Evolutionary conservation across 2,113 vertebrate species (phyloP).

Genomic region (Lathamus discolor): DNA sequence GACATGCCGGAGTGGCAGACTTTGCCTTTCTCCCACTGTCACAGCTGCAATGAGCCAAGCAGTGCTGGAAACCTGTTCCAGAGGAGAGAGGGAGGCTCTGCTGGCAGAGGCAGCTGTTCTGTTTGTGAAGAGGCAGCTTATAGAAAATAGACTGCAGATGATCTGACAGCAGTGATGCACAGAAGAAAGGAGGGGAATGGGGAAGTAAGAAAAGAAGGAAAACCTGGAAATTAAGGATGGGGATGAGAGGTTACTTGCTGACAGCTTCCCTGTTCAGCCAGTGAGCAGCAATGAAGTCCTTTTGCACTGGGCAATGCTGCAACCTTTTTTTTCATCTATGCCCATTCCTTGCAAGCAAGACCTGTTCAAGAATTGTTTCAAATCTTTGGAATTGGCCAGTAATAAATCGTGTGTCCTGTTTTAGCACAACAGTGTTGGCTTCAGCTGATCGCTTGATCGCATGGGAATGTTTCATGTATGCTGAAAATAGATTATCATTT

Average conservation of each 20-base stretch:
- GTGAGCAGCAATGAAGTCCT: neutral
- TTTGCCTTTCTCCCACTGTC: neutral
- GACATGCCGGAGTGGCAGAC: neutral
- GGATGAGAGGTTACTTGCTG: neutral
- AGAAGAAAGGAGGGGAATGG: neutral
- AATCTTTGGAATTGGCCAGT: neutral
- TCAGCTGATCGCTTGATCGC: neutral
- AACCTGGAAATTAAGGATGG: neutral
- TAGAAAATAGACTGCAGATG: neutral
- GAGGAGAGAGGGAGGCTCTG: neutral
- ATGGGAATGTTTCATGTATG: fast-evolving
- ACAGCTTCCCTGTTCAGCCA: fast-evolving
- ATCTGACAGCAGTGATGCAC: neutral
- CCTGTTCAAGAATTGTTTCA: neutral
- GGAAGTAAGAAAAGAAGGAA: neutral
- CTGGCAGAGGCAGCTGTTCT: neutral
- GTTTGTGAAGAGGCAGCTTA: neutral
- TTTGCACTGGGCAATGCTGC: neutral
- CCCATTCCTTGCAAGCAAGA: neutral
- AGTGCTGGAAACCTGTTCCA: neutral
- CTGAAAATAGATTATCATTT: neutral
- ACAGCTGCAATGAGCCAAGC: neutral
- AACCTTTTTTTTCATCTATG: neutral
- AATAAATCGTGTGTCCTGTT: neutral
- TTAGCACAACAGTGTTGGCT: neutral